Base-by-base conservation (phyloP, 2,797 vertebrate genomes). In the Scarus forsteni region DNA sequence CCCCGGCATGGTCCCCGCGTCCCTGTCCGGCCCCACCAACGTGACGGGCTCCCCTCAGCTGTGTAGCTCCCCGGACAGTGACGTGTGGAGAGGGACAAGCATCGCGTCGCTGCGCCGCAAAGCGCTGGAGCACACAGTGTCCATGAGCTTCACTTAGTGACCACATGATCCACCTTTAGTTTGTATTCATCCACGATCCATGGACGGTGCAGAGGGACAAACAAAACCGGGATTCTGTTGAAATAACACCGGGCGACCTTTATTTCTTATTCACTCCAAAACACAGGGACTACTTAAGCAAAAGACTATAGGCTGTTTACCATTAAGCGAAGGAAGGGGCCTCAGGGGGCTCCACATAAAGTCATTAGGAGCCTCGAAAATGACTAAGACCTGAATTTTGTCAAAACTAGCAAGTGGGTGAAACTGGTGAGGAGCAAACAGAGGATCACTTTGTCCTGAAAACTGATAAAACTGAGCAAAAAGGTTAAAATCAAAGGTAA, bases 41-140 rank as follows among this genome's bases (percentile, higher is more conserved):
- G 96, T 98, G 92, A 94, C 94, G 75, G 97, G 96, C 72, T 98
- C 97, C 66, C 97, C 97, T 39, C 97, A 98, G 93, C 96, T 98
- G 89, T 98, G 97, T 92, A 96, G 95, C 81, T 98, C 97, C 81
- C 97, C 97, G 94, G 97, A 99, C 94, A 98, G 96, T 95, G 97
- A 99, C 91, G 94, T 98, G 92, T 99, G 97, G 97, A 95, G 97
- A 93, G 98, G 98, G 90, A 97, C 96, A 80, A 99, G 98, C 96
- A 98, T 99, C 93, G 97, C 97, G 70, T 98, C 97, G 76, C 95
- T 99, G 84, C 96, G 97, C 89, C 96, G 97, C 89, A 98, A 98
- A 94, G 97, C 97, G 89, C 96, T 98, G 81, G 97, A 99, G 97
- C 97, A 98, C 96, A 98, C 97, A 94, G 97, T 98, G 56, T 98